Base-by-base conservation (phyloP, 1,140 invertebrate genomes). In the Drosophila sp. region DNA sequence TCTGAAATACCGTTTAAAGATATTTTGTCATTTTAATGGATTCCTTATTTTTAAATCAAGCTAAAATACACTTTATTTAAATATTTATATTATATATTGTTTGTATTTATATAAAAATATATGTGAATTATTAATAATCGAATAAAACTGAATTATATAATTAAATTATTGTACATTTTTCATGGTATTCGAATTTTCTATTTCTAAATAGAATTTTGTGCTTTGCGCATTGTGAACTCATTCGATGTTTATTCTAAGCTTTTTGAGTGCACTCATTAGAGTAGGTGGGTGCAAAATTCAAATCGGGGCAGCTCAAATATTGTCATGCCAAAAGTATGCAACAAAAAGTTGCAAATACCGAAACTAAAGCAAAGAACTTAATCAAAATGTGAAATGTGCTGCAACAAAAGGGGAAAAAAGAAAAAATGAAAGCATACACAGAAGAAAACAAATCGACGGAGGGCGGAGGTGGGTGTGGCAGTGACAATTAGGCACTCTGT, bases 401-500 rank as follows among this genome's bases (percentile, higher is more conserved):
- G 34, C 27, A 27, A 51, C n/a, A n/a, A n/a, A n/a, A n/a, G n/a
- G n/a, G n/a, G n/a, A n/a, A n/a, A n/a, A n/a, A n/a, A n/a, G n/a
- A 14, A 57, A 25, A 38, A 57, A 72, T 59, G 54, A 27, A 66
- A 53, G 0, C 32, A 61, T 13, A 43, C 4, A 13, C n/a, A 13
- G 36, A 38, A 38, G 25, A 56, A 59, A 69, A 50, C 21, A 63
- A 34, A 50, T 50, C 41, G 38, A 67, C n/a, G 25, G 9, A 8
- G 36, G 36, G 5, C 25, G 36, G 51, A 16, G 16, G 54, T 67
- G 63, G 82, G 82, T 75, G 81, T 81, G 81, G 71, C 82, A 72
- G 54, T 65, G 64, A 53, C 82, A 86, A 87, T 87, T 87, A 87
- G 79, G 64, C 76, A 79, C 54, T 59, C 64, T 82, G 76, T 83